Evolutionary conservation across 2,797 vertebrate species (phyloP), one percentile per base, ranked within the genome.

Genomic region (Rhinatrema bivittatum): DNA sequence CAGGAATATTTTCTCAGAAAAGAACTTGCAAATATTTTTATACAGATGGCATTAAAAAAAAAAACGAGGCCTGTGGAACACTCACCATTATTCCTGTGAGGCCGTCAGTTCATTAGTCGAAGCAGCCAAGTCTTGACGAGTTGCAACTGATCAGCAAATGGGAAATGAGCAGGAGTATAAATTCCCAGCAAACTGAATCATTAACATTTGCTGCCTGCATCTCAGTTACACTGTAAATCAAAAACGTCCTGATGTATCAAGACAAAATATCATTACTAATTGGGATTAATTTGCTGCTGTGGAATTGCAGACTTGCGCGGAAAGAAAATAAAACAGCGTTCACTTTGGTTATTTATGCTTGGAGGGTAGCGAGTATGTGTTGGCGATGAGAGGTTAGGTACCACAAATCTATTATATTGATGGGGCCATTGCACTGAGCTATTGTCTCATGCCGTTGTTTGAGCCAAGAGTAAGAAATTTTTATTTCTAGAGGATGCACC

Each of bases 251-350:
- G 72, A 65, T 79, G 64, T 80, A 76, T 73, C 68, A 72, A 72
- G 78, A 70, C 74, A 78, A 82, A 84, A 79, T 79, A 84, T 82
- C 79, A 77, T 76, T 78, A 69, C 76, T 83, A 86, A 86, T 86
- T 87, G 79, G 78, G 78, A 84, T 82, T 88, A 80, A 87, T 85
- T 80, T 74, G 66, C 63, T 76, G 62, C 74, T 59, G 65, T 70
- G 73, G 76, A 75, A 84, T 66, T 78, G 68, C 55, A 50, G 65
- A 77, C 74, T 74, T 76, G 78, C 81, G 50, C 55, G 63, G 55
- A 56, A 72, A 71, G 64, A 44, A 69, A 66, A 68, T 58, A 66
- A 72, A 65, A 52, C 54, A 63, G 32, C 1, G 3, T 80, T 84
- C 79, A 64, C 53, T 65, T 62, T 60, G 65, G 49, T 66, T 68